Percentiles rank a stretch among this genome's conserved stretches.
These are phyloP conservation scores for Diaphora mendica DNA, from an alignment of 2,888 invertebrate genomes.

Conservation along the genomic window DNA sequence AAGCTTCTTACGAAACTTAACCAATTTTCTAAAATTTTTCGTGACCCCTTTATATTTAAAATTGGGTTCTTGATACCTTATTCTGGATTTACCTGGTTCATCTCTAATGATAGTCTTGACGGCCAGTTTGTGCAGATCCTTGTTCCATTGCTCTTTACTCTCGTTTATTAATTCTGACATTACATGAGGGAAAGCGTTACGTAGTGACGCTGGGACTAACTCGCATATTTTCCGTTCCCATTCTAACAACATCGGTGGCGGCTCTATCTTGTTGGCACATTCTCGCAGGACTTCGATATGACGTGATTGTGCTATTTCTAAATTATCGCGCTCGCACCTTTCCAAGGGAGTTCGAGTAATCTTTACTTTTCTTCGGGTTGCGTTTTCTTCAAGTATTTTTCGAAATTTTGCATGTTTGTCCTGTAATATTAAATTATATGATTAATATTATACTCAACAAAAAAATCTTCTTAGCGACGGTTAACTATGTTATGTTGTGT, in stretches of 20 bases:
- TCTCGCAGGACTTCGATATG: constrained; percentile 85
- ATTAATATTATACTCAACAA: neutral
- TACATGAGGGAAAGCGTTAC: constrained; percentile 83
- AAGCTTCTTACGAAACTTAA: constrained; percentile 85
- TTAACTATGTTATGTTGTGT: no score
- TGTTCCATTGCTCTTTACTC: constrained; percentile 86
- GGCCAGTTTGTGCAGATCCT: constrained; percentile 87
- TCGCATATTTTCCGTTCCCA: constrained; percentile 88
- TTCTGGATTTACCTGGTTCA: constrained; percentile 83
- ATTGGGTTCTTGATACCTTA: constrained; percentile 78
- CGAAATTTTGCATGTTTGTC: constrained; percentile 78
- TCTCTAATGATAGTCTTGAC: constrained; percentile 89
- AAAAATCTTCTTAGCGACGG: neutral
- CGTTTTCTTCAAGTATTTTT: constrained; percentile 76
- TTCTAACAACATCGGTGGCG: constrained; percentile 87
- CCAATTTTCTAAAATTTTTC: constrained; percentile 84
- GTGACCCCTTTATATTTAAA: constrained; percentile 89
- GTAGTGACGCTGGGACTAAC: constrained; percentile 84
- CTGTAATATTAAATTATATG: constrained; percentile 51
- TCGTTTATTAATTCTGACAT: constrained; percentile 85
- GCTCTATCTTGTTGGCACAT: constrained; percentile 86
- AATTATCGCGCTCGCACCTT: constrained; percentile 75
- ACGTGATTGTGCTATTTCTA: constrained; percentile 81
- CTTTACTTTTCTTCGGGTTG: constrained; percentile 70
- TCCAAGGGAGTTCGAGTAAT: constrained; percentile 67